These are phyloP conservation scores for Hypomecis atomaria DNA, from an alignment of 2,888 invertebrate genomes.

Conservation along the genomic window DNA sequence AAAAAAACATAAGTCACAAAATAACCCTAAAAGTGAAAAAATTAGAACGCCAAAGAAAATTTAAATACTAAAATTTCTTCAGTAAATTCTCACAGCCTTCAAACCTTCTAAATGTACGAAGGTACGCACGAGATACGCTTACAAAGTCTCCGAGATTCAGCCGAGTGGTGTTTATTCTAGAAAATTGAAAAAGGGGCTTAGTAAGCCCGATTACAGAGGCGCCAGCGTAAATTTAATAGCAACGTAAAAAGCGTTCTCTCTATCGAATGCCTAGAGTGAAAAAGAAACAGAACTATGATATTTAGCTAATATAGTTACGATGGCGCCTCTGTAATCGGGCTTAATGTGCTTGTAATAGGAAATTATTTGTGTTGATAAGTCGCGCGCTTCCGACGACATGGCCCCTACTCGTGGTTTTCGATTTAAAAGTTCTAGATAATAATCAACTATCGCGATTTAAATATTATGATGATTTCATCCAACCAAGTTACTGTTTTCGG, in stretches of 20 bases:
- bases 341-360: slow-evolving; percentile 72
- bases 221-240: no score
- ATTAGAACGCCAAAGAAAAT: background rate
- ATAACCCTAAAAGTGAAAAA: no score
- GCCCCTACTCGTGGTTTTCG: slow-evolving; percentile 47
- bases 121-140: slow-evolving; percentile 8
- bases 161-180: slow-evolving; percentile 67
- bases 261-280: no score
- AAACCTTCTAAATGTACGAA: background rate
- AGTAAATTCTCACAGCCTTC: slow-evolving; percentile 1
- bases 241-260: no score
- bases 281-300: no score
- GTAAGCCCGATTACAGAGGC: no score
- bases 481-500: no score
- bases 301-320: no score
- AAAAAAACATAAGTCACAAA: no score
- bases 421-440: background rate
- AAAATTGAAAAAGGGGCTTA: slow-evolving; percentile 77
- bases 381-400: slow-evolving; percentile 46
- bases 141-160: slow-evolving; percentile 41
- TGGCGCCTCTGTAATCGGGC: no score
- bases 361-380: slow-evolving; percentile 76
- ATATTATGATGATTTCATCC: no score
- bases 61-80: background rate
- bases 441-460: no score